These are phyloP conservation scores for Anser cygnoides DNA, from an alignment of 2,113 vertebrate species.

Conservation along the genomic window DNA sequence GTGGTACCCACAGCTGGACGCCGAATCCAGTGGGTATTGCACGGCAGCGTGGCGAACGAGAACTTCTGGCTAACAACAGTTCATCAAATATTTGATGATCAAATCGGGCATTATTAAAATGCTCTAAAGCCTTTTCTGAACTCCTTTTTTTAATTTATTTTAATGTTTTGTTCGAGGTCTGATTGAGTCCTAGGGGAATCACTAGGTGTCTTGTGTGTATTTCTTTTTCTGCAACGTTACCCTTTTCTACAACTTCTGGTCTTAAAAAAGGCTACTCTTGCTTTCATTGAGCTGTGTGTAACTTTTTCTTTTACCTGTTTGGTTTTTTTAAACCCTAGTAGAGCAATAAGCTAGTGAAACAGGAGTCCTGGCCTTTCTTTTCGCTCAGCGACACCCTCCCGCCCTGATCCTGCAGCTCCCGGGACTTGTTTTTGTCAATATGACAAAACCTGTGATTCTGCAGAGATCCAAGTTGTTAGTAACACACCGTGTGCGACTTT, in stretches of 20 bases:
- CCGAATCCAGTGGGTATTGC: fast-evolving
- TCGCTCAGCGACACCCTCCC: not conserved
- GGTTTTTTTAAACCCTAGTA: not conserved
- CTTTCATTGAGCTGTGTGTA: not conserved
- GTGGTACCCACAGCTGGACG: not conserved
- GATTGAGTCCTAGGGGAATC: not conserved
- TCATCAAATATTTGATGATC: fast-evolving
- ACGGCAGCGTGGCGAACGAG: fast-evolving
- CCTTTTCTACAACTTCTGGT: not conserved
- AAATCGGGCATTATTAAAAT: not conserved
- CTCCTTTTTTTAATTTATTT: not conserved
- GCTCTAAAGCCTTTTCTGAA: not conserved
- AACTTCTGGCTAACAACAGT: not conserved
- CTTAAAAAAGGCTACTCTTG: not conserved
- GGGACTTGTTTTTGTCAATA: no score
- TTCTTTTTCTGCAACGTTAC: not conserved
- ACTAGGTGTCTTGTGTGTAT: fast-evolving
- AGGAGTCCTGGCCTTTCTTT: not conserved
- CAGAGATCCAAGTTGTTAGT: not conserved
- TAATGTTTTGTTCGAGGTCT: not conserved
- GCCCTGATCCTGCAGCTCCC: not conserved
- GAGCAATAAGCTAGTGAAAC: not conserved
- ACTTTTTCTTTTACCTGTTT: not conserved
- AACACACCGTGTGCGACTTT: fast-evolving
- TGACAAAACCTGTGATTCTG: not conserved